These are phyloP conservation scores for Temnothorax curvispinosus DNA, from an alignment of 1,140 invertebrate genomes.

Conservation along the genomic window DNA sequence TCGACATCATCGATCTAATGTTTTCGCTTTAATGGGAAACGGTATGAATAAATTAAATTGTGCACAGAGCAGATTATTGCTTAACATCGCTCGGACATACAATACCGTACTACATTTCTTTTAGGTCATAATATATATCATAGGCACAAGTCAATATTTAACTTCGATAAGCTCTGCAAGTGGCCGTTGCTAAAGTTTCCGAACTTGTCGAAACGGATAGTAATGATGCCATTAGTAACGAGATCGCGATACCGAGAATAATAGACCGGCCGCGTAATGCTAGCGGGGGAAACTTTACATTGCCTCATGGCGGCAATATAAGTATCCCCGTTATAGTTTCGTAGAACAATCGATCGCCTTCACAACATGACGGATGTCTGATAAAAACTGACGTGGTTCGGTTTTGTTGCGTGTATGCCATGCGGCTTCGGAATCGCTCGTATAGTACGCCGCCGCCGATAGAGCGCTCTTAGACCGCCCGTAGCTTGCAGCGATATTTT, in stretches of 20 bases:
- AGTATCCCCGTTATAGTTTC: constrained; percentile 61
- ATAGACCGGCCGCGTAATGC: constrained; percentile 24
- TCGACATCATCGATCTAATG: constrained; percentile 29
- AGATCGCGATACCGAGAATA: constrained; percentile 53
- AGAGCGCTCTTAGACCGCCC: constrained; percentile 45
- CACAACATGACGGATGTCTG: constrained; percentile 62
- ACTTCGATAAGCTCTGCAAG: not conserved
- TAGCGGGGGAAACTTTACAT: constrained; percentile 48
- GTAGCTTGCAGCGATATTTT: constrained; percentile 73
- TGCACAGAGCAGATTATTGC: not conserved
- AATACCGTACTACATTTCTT: not conserved
- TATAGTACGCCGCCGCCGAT: not conserved
- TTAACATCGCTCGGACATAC: no score
- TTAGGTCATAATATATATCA: not conserved
- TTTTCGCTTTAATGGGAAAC: constrained; percentile 30
- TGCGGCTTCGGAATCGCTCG: constrained; percentile 46
- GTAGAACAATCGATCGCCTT: constrained; percentile 68
- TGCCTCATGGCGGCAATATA: constrained; percentile 40
- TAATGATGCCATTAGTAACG: constrained; percentile 45
- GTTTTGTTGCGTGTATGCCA: constrained; percentile 41
- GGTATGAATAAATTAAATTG: constrained; percentile 28
- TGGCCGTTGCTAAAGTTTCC: not conserved
- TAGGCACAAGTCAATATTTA: not conserved
- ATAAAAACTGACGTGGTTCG: constrained; percentile 72
- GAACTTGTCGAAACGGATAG: constrained; percentile 14